Conservation (phyloP, 37 sponge, comb jelly and placozoan species). For the Theonella swinhoei region DNA sequence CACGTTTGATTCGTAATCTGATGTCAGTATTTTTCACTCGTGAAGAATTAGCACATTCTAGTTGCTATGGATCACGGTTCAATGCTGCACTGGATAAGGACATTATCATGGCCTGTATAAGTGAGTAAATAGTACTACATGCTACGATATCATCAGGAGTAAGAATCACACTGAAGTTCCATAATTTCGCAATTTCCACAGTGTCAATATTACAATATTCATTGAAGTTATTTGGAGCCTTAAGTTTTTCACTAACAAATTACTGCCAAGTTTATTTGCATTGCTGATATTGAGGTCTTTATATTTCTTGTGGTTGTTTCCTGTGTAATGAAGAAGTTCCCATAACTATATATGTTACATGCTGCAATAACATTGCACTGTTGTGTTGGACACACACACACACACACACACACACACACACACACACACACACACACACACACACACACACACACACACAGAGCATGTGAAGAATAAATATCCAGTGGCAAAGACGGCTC, state of each 20-base stretch:
- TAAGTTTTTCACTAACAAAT: no score
- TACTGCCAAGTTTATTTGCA: no score
- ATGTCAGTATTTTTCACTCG: slow-evolving; percentile 22
- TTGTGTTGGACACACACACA: not conserved
- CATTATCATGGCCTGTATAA: slow-evolving; percentile 21
- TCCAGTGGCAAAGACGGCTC: slow-evolving; percentile 3
- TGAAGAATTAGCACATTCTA: slow-evolving; percentile 13
- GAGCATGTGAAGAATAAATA: slow-evolving; percentile 22
- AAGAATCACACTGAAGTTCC: no score
- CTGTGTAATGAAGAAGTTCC: no score
- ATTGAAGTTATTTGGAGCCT: no score
- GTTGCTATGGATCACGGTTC: slow-evolving; percentile 16
- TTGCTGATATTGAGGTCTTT: no score
- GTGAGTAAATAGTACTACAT: slow-evolving; percentile 6
- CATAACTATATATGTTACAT: not conserved
- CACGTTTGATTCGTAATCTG: slow-evolving; percentile 27
- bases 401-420: not conserved
- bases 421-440: no score
- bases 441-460: no score
- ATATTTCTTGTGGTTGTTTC: no score
- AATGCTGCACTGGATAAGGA: slow-evolving; percentile 22
- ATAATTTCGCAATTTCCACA: no score
- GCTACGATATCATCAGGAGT: no score
- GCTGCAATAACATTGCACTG: not conserved
- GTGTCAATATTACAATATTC: no score